A percentile compares a stretch with the other conserved stretches of the same genome.
Evolutionary conservation across 2,797 vertebrate genomes (phyloP).

Genomic region (Acanthis flammea): DNA sequence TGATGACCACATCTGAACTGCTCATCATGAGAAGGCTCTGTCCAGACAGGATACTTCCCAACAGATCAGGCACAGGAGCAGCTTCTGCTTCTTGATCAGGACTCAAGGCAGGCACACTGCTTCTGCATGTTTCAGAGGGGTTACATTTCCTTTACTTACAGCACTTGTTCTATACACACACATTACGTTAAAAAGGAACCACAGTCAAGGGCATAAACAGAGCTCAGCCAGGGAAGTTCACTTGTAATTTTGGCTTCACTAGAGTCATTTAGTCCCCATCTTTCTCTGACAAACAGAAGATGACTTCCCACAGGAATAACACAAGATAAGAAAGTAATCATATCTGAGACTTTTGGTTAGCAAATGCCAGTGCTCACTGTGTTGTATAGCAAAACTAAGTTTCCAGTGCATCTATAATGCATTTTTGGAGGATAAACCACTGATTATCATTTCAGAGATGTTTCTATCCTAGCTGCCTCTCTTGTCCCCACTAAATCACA

Average conservation of each 20-base stretch:
- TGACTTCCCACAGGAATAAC: not conserved
- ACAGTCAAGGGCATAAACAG: conserved; percentile 7
- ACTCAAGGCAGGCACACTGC: conserved; percentile 64
- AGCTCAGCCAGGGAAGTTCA: not conserved
- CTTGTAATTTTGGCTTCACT: not conserved
- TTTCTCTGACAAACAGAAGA: not conserved
- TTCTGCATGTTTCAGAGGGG: conserved; percentile 68
- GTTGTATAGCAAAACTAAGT: not conserved
- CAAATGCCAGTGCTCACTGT: not conserved
- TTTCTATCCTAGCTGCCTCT: not conserved
- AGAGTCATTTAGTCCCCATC: not conserved
- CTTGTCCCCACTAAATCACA: not conserved
- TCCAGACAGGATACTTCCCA: conserved; percentile 92
- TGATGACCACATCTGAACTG: conserved; percentile 89
- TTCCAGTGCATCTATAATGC: not conserved
- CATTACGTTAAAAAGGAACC: conserved; percentile 29
- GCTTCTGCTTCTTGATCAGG: conserved; percentile 76
- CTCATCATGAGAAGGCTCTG: conserved; percentile 95
- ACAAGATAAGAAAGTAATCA: not conserved
- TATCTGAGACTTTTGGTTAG: not conserved
- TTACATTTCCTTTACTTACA: conserved; percentile 55
- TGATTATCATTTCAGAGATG: not conserved
- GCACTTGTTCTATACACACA: conserved; percentile 38
- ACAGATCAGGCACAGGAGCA: conserved; percentile 87
- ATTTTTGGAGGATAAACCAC: not conserved